These are phyloP conservation scores for Pantherophis guttatus DNA, from an alignment of 2,113 vertebrate species.

Conservation along the genomic window DNA sequence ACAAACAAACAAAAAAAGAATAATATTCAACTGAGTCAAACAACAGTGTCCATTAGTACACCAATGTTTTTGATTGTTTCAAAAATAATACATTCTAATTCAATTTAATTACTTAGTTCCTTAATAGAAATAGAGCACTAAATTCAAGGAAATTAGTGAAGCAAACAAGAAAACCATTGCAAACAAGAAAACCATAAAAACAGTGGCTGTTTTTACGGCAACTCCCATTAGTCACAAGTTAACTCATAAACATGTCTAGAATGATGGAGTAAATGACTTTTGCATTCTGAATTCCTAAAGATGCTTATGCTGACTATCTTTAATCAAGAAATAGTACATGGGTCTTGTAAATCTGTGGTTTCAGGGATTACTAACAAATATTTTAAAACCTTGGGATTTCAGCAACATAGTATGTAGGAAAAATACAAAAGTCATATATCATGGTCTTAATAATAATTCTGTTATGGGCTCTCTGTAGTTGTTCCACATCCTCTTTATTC, in stretches of 20 bases:
- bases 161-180: neutral
- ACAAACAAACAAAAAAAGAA: neutral
- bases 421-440: neutral
- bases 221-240: conserved; percentile 28
- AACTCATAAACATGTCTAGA: conserved; percentile 39
- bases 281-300: conserved; percentile 39
- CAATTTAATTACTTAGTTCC: neutral
- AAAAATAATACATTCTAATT: neutral
- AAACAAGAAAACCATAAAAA: no score
- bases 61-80: neutral
- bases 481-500: neutral
- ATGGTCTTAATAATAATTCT: neutral
- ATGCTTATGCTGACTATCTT: conserved; percentile 27
- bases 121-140: neutral
- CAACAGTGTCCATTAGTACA: neutral
- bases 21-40: neutral
- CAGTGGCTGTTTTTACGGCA: no score
- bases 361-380: neutral
- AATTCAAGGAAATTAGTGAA: neutral
- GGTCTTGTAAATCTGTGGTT: neutral
- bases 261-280: conserved; percentile 43
- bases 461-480: neutral
- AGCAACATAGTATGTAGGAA: neutral
- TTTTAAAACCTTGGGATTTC: neutral
- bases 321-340: neutral